These are phyloP conservation scores for Neodiprion lecontei DNA, from an alignment of 1,140 invertebrate species.

Conservation along the genomic window DNA sequence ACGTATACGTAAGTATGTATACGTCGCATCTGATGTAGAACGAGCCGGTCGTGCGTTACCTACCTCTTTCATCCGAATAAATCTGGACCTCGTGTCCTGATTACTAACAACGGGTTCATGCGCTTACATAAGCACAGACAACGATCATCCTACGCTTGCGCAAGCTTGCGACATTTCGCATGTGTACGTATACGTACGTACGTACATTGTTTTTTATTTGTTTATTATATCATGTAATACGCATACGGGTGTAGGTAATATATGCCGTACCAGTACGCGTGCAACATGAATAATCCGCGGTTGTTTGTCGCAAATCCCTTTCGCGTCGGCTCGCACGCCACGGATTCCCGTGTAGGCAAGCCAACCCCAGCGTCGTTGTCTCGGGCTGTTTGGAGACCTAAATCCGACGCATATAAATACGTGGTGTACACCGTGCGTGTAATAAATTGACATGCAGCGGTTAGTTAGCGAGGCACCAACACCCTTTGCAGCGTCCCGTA, in stretches of 20 bases:
- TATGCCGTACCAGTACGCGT: neutral
- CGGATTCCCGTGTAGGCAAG: too few relatives aligned
- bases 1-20: too few relatives aligned
- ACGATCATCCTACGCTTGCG: constrained; percentile 6
- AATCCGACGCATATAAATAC: too few relatives aligned
- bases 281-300: neutral
- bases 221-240: neutral
- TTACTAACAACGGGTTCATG: neutral
- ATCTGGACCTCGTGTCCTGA: constrained; percentile 1
- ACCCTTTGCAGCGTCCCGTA: too few relatives aligned
- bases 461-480: too few relatives aligned
- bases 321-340: too few relatives aligned
- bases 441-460: too few relatives aligned
- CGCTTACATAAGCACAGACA: constrained; percentile 3
- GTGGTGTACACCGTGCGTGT: too few relatives aligned
- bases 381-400: too few relatives aligned
- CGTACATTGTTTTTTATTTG: neutral
- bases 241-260: neutral
- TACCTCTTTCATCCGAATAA: neutral
- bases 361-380: too few relatives aligned
- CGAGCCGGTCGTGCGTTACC: neutral
- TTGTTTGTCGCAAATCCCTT: neutral
- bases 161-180: neutral
- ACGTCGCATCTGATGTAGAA: neutral
- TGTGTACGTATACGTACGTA: too few relatives aligned